Percentiles rank a stretch among this genome's conserved stretches.
Conservation (phyloP, 1,140 invertebrate species). For the Meloidogyne chitwoodi region DNA sequence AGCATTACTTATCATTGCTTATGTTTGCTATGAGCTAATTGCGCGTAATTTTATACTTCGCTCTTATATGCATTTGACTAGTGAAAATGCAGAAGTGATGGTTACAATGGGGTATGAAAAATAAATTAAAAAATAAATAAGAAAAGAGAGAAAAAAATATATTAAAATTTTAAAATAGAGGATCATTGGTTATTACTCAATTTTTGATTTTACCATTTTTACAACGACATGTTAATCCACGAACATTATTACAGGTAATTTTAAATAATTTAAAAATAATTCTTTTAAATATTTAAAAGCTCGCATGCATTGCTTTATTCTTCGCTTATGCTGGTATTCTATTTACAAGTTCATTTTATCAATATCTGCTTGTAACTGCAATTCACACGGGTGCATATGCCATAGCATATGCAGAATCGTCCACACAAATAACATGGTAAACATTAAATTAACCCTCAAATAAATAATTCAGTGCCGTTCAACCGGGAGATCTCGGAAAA, state of each 20-base stretch:
- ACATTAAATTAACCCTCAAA: not conserved
- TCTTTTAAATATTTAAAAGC: constrained; percentile 15
- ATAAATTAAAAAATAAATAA: not conserved
- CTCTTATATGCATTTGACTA: constrained; percentile 55
- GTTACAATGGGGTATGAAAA: constrained; percentile 48
- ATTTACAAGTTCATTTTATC: constrained; percentile 51
- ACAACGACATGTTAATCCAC: constrained; percentile 42
- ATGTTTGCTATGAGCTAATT: constrained; percentile 60
- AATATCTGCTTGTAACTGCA: constrained; percentile 54
- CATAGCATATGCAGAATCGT: constrained; percentile 58
- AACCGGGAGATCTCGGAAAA: constrained; percentile 53
- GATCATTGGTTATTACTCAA: constrained; percentile 46
- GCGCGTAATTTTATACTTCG: constrained; percentile 58
- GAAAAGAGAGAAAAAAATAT: not conserved
- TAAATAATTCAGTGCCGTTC: constrained; percentile 48
- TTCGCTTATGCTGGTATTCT: constrained; percentile 43
- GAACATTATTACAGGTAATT: constrained; percentile 39
- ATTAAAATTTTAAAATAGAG: not conserved
- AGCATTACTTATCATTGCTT: constrained; percentile 48
- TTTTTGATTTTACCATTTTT: constrained; percentile 54
- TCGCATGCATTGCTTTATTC: constrained; percentile 45
- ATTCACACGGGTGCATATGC: constrained; percentile 57
- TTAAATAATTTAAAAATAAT: not conserved
- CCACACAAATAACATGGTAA: constrained; percentile 57
- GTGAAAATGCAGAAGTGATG: constrained; percentile 54